Conservation (phyloP, 2,113 vertebrate species). For the Misgurnus anguillicaudatus region DNA sequence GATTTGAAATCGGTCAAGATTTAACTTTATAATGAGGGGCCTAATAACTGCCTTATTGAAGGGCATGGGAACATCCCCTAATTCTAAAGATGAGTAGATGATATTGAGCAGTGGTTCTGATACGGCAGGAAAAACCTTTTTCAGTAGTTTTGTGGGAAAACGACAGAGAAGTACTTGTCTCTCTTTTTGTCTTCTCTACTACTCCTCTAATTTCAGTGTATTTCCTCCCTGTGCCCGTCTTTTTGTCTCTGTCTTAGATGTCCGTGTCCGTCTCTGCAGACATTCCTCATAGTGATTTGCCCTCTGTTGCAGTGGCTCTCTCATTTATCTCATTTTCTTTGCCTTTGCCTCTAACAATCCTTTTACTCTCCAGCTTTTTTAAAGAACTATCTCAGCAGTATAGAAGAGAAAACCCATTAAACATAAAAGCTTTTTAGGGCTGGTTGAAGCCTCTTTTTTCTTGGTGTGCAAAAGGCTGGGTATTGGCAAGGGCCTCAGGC, state of each 20-base stretch:
- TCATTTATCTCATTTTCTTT: constrained; percentile 35
- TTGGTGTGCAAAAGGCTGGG: no score
- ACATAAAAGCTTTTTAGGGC: neutral
- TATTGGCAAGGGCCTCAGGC: no score
- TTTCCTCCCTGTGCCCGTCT: neutral
- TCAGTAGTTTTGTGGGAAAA: no score
- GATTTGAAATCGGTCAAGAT: no score
- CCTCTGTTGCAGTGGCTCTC: constrained; percentile 1
- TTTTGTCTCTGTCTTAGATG: neutral
- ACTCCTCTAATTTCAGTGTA: neutral
- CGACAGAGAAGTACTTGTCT: no score
- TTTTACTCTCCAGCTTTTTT: neutral
- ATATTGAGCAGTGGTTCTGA: no score
- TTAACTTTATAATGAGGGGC: no score
- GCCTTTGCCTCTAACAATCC: neutral
- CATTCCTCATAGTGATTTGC: constrained; percentile 21
- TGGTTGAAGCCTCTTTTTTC: neutral
- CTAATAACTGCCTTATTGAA: no score
- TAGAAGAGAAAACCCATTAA: constrained; percentile 2
- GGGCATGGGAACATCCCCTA: no score
- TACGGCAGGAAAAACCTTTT: no score
- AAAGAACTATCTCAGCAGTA: neutral
- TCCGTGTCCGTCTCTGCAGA: neutral
- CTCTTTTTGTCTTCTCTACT: constrained; percentile 19
- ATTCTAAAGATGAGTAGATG: no score